Evolutionary conservation across 2,113 vertebrate species (phyloP).

Genomic region (Nerophis ophidion): DNA sequence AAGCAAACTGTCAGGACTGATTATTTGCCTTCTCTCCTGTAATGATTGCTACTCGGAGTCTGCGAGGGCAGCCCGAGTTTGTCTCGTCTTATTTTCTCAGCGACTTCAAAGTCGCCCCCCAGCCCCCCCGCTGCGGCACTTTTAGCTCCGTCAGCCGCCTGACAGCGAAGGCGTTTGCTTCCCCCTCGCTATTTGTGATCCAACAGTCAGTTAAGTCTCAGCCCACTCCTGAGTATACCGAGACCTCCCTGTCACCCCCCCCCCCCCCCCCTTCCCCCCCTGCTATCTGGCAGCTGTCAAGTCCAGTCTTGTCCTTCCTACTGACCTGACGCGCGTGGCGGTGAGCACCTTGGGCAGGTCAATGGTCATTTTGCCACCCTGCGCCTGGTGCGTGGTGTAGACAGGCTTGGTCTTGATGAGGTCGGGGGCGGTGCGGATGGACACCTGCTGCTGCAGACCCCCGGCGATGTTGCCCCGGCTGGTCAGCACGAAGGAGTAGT

Average conservation of each 20-base stretch:
- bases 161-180: constrained; percentile 38
- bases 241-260: constrained; percentile 15
- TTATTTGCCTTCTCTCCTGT: background rate
- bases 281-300: background rate
- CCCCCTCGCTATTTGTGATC: constrained; percentile 36
- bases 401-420: constrained; percentile 85
- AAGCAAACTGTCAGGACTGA: no score
- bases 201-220: constrained; percentile 48
- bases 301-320: background rate
- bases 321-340: constrained; percentile 79
- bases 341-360: constrained; percentile 83
- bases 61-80: background rate
- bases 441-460: constrained; percentile 95
- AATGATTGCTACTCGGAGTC: constrained; percentile 5
- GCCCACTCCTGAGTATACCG: constrained; percentile 43
- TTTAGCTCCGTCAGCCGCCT: constrained; percentile 47
- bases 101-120: constrained; percentile 27
- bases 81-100: constrained; percentile 6
- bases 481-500: constrained; percentile 97
- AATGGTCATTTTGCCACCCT: constrained; percentile 81
- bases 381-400: constrained; percentile 76
- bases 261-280: background rate
- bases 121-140: constrained; percentile 18
- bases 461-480: constrained; percentile 92
- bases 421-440: constrained; percentile 92